These are phyloP conservation scores for Drosophila asahinai DNA, from an alignment of 1,140 invertebrate species.

Conservation along the genomic window DNA sequence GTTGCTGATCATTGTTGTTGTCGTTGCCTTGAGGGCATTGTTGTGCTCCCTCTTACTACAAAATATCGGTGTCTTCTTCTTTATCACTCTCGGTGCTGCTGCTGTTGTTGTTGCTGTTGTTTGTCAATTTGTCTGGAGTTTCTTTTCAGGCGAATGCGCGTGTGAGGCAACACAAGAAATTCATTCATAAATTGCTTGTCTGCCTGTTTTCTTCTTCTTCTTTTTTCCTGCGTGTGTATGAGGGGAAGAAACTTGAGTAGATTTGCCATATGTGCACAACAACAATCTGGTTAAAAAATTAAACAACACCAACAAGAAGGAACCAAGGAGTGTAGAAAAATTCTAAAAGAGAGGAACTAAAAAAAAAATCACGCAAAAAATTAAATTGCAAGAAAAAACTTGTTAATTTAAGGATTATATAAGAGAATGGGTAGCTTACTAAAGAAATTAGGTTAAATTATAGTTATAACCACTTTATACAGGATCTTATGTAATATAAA, in stretches of 20 bases:
- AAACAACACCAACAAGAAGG: neutral
- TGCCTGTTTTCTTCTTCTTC: conserved; percentile 29
- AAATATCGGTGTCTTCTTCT: conserved; percentile 45
- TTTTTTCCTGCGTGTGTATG: conserved; percentile 21
- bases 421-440: too few relatives aligned
- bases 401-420: neutral
- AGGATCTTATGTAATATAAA: neutral
- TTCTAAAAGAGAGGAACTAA: conserved; percentile 1
- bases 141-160: conserved; percentile 64
- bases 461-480: neutral
- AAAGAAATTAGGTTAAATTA: neutral
- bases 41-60: conserved; percentile 57
- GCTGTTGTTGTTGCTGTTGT: conserved; percentile 35
- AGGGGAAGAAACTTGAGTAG: conserved; percentile 73
- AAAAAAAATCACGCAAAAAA: neutral
- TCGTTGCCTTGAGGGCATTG: conserved; percentile 26
- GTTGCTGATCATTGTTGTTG: conserved; percentile 31
- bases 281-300: conserved; percentile 44
- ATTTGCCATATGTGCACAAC: conserved; percentile 64
- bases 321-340: conserved; percentile 3
- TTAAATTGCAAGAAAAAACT: too few relatives aligned
- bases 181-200: conserved; percentile 81
- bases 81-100: conserved; percentile 32
- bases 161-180: conserved; percentile 83
- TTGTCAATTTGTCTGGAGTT: conserved; percentile 65